Conservation (phyloP, 2,797 vertebrate genomes). For the Anisognathus igniventris region DNA sequence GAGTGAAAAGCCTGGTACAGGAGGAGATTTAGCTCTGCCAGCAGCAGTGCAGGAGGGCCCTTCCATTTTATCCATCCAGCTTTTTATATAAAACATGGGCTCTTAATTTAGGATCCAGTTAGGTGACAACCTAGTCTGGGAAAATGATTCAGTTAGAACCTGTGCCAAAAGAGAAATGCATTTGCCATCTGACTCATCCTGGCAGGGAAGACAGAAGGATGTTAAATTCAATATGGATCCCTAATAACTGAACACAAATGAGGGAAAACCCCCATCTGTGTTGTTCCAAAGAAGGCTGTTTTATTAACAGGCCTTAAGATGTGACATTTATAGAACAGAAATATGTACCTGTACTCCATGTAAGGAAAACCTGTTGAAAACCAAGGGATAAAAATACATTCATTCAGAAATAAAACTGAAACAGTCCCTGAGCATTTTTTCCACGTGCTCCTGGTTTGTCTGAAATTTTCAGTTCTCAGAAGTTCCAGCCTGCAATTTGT, state of each 20-base stretch:
- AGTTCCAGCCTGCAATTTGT: neutral
- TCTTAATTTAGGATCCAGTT: conserved; percentile 6
- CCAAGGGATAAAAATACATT: neutral
- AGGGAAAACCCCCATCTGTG: neutral
- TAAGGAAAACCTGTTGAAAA: neutral
- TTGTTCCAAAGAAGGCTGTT: neutral
- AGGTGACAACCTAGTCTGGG: neutral
- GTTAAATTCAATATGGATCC: neutral
- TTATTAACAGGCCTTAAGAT: neutral
- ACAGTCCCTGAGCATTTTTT: neutral
- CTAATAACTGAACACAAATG: neutral
- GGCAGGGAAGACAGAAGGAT: neutral
- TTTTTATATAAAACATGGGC: neutral
- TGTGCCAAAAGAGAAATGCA: conserved; percentile 22
- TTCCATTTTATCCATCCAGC: neutral
- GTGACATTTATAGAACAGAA: neutral
- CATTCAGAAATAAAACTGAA: neutral
- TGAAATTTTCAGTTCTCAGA: neutral
- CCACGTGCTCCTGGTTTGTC: neutral
- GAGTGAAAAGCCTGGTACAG: neutral
- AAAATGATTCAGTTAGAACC: neutral
- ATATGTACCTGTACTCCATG: neutral
- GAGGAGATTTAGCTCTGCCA: neutral
- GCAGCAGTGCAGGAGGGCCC: neutral
- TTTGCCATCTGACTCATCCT: conserved; percentile 10